These are phyloP conservation scores for Phragmatobia fuliginosa DNA, from an alignment of 2,888 invertebrate genomes.

Conservation along the genomic window DNA sequence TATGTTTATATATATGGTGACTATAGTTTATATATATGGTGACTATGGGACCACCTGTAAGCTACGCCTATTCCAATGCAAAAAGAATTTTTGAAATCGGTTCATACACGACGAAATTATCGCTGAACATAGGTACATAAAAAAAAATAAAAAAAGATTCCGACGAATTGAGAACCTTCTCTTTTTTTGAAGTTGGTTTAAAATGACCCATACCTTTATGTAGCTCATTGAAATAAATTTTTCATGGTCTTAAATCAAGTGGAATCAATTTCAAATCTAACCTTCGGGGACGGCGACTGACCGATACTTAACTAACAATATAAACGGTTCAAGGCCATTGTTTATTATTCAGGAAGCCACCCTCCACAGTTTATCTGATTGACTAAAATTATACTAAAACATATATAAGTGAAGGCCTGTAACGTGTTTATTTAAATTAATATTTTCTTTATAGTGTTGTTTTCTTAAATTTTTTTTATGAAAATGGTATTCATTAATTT, in stretches of 20 bases:
- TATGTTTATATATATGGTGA: too few species aligned
- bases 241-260: constrained; percentile 24
- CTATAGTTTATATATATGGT: too few species aligned
- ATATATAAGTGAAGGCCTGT: constrained; percentile 34
- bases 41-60: too few species aligned
- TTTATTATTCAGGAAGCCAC: constrained; percentile 72
- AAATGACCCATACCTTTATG: background rate
- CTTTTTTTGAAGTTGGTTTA: too few species aligned
- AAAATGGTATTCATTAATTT: background rate
- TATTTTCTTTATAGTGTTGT: too few species aligned
- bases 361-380: constrained; percentile 75
- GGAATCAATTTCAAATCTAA: constrained; percentile 54
- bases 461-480: too few species aligned
- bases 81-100: too few species aligned
- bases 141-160: background rate
- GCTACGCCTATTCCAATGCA: too few species aligned
- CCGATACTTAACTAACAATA: constrained; percentile 40
- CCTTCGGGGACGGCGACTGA: constrained; percentile 65
- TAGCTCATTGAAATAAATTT: background rate
- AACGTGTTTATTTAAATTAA: constrained; percentile 46
- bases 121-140: too few species aligned
- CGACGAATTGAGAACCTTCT: too few species aligned
- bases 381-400: background rate
- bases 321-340: constrained; percentile 74
- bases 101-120: too few species aligned